Base-by-base conservation (phyloP, 2,113 vertebrate genomes). In the Xyliphius kryptos region DNA sequence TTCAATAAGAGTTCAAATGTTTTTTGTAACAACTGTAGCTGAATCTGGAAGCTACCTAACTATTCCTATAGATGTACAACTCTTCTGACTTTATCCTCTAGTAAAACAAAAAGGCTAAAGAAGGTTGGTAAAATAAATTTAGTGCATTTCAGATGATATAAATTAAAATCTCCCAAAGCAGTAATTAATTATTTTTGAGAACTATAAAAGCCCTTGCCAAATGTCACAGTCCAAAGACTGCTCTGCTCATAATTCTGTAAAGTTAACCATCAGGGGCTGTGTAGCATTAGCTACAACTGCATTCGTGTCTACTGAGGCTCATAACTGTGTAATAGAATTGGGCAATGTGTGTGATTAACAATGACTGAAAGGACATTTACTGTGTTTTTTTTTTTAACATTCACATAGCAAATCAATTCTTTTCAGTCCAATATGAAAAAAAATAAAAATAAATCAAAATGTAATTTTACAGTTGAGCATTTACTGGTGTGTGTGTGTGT, bases 381-480 rank as follows among this genome's bases (percentile, higher is more conserved):
- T 10, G 20, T n/a, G 43, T 14, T 11, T 21, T 48, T 50, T 46
- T 63, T 63, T 63, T 22, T 26, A 54, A 37, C 70, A 63, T 51
- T 47, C 32, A 41, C 50, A 67, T 21, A 15, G 40, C 55, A 61
- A 54, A 40, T 50, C 57, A 46, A 32, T 41, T 72, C 59, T 60
- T 52, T 47, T 61, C 22, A 22, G 36, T 64, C 41, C 49, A 49
- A 59, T 41, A 58, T 54, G 46, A 55, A 9, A 17, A 5, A 64
- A 51, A 63, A 55, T 6, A 17, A 5, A 64, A 51, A 63, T 72
- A 61, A 63, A 72, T 72, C 61, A 68, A 55, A 72, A 72, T 64
- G 56, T 56, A 72, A 72, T 72, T 64, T 72, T 49, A 32, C 3
- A 19, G 19, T 36, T 63, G 64, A 50, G 41, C 14, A 59, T 37